Conservation (phyloP, 2,797 vertebrate genomes). For the Petrocephalus sullivani region DNA sequence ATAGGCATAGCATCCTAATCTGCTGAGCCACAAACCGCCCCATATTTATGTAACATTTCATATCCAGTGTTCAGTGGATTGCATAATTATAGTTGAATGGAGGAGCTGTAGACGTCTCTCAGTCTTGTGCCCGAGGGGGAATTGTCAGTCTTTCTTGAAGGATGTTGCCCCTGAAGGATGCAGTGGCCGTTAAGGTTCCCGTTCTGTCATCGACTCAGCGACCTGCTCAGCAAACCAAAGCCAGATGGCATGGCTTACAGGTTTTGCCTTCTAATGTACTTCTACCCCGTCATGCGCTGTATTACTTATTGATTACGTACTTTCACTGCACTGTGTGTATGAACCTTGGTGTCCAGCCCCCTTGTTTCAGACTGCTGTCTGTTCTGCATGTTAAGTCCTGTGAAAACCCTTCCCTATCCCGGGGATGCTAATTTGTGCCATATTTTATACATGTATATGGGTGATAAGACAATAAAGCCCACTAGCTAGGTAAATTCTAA, state of each 20-base stretch:
- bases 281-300: background rate
- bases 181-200: background rate
- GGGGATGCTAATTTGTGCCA: background rate
- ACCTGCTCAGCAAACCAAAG: background rate
- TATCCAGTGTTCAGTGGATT: background rate
- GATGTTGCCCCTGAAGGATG: background rate
- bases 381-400: background rate
- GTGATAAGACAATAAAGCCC: background rate
- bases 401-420: background rate
- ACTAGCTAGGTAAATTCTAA: background rate
- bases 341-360: background rate
- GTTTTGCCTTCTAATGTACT: background rate
- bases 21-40: background rate
- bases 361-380: background rate
- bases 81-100: background rate
- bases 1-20: background rate
- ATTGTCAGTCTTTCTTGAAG: background rate
- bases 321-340: background rate
- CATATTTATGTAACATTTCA: background rate
- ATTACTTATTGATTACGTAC: background rate
- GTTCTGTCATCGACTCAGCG: background rate
- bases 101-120: background rate
- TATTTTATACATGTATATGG: background rate
- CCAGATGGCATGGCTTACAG: background rate
- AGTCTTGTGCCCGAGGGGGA: background rate